These are phyloP conservation scores for Cryptomyrus ogoouensis DNA, from an alignment of 2,113 vertebrate genomes.

Conservation along the genomic window DNA sequence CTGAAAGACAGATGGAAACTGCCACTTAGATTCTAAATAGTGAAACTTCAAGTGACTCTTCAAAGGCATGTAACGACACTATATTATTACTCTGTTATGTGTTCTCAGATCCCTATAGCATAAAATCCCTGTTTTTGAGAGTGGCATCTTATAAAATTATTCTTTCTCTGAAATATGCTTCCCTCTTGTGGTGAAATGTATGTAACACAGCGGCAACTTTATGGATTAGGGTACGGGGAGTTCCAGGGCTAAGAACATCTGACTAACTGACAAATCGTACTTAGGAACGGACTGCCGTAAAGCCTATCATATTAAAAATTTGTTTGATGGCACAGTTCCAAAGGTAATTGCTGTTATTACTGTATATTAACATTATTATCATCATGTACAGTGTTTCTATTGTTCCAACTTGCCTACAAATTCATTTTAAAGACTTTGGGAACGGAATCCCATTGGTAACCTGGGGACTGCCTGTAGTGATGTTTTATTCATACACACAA, in stretches of 20 bases:
- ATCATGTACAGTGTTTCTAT: background rate
- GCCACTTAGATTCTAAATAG: background rate
- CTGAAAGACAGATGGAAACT: background rate
- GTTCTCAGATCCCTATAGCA: background rate
- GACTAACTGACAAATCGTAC: too few relatives aligned
- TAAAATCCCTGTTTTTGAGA: background rate
- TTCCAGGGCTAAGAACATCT: too few relatives aligned
- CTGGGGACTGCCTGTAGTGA: background rate
- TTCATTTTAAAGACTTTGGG: background rate
- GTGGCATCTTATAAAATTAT: background rate
- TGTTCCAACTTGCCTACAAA: background rate
- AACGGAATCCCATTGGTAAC: background rate
- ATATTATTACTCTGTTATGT: background rate
- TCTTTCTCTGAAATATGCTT: background rate
- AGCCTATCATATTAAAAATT: too few relatives aligned
- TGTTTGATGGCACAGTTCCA: too few relatives aligned
- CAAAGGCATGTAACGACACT: background rate
- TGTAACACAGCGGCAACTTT: background rate
- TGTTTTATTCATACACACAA: background rate
- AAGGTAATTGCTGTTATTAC: too few relatives aligned
- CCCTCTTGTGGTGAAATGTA: background rate
- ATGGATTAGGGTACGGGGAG: background rate
- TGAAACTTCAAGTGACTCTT: background rate
- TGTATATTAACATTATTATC: too few relatives aligned
- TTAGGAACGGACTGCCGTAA: too few relatives aligned